Conservation (phyloP, 2,888 invertebrate species). For the Dasypolia templi region DNA sequence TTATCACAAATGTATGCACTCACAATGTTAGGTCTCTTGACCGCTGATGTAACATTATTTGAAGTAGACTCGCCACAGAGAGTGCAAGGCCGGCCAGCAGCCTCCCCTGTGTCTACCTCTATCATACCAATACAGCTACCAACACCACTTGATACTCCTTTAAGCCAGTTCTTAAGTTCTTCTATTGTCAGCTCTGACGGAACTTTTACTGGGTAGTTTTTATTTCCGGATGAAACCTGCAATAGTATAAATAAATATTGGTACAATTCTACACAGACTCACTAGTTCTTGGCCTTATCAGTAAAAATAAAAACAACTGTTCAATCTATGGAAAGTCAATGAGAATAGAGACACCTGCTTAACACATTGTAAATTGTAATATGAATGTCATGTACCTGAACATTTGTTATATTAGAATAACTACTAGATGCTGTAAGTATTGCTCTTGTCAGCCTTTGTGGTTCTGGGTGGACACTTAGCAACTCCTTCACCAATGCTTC, state of each 20-base stretch:
- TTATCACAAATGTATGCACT: slow-evolving; percentile 61
- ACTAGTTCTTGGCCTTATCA: background rate
- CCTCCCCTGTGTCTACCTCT: slow-evolving; percentile 86
- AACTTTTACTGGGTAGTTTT: slow-evolving; percentile 90
- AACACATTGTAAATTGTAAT: background rate
- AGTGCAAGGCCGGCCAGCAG: slow-evolving; percentile 84
- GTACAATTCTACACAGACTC: background rate
- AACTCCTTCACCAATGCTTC: slow-evolving; percentile 85
- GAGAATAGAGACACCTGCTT: background rate
- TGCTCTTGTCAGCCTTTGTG: slow-evolving; percentile 88
- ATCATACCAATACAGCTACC: slow-evolving; percentile 91
- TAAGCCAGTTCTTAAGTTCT: slow-evolving; percentile 89
- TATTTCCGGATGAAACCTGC: slow-evolving; percentile 83
- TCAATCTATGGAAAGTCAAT: background rate
- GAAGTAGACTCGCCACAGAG: slow-evolving; percentile 85
- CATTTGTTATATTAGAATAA: slow-evolving; percentile 84
- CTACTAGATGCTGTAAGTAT: slow-evolving; percentile 90
- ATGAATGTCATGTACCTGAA: slow-evolving; percentile 77
- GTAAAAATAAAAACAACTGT: background rate
- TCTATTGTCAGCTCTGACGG: slow-evolving; percentile 86
- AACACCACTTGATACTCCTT: slow-evolving; percentile 86
- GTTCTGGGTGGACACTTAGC: slow-evolving; percentile 86
- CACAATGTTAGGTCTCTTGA: slow-evolving; percentile 83
- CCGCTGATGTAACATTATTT: slow-evolving; percentile 77
- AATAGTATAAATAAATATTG: slow-evolving; percentile 7